A percentile compares a stretch with the other conserved stretches of the same genome.
Evolutionary conservation across 2,888 invertebrate species (phyloP).

Genomic region (Pimpla rufipes): DNA sequence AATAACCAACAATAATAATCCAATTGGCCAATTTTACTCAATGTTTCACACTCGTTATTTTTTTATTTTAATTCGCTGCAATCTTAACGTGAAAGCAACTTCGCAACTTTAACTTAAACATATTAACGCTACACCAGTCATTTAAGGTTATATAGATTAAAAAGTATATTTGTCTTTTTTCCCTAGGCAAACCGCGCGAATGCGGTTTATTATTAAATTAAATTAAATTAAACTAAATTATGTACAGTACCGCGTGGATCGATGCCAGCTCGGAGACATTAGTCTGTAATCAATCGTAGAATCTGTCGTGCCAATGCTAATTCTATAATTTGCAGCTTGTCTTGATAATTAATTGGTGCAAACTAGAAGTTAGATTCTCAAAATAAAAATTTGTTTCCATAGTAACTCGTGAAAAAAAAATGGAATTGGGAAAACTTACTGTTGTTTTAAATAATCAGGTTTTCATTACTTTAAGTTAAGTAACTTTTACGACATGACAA

Average conservation of each 20-base stretch:
- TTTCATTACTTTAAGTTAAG: no score
- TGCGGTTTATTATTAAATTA: background rate
- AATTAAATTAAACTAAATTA: slow-evolving; percentile 44
- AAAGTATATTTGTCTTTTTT: slow-evolving; percentile 58
- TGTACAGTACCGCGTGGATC: slow-evolving; percentile 51
- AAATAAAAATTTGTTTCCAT: no score
- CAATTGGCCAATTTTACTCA: slow-evolving; percentile 49
- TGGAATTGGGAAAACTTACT: no score
- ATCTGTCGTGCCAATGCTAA: background rate
- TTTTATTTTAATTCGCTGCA: slow-evolving; percentile 21
- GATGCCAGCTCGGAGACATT: background rate
- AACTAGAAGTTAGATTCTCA: no score
- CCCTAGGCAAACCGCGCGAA: slow-evolving; percentile 19
- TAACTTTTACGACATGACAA: background rate
- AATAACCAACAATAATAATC: slow-evolving; percentile 38
- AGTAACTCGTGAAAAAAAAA: no score
- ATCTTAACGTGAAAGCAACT: slow-evolving; percentile 10
- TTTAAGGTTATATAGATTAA: slow-evolving; percentile 55
- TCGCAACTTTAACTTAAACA: slow-evolving; percentile 45
- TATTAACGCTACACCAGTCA: slow-evolving; percentile 53
- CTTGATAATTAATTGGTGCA: no score
- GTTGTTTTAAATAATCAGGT: no score
- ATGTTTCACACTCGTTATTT: slow-evolving; percentile 37
- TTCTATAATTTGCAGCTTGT: no score
- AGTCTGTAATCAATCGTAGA: background rate